Percentiles rank a stretch among this genome's conserved stretches.
phyloP scores from a whole-genome alignment of 2,888 invertebrate species.

The Prosopocoilus inquinatus region DNA sequence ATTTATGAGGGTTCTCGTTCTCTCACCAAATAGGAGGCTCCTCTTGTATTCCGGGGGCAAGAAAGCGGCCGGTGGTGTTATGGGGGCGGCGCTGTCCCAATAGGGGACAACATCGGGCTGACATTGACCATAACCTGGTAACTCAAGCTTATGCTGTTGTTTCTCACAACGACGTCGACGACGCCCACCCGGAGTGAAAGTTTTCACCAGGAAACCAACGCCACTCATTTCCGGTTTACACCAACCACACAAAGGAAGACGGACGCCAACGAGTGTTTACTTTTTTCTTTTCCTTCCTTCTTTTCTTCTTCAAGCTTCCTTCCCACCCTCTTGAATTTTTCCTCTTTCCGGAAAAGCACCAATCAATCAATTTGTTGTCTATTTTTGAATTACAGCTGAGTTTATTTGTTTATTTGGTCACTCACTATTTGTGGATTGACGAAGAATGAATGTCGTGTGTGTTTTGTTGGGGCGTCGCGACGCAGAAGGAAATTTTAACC shows the following conservation, averaged over 20 bases:
- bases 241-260: neutral
- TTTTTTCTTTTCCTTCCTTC: no score
- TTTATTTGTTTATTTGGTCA: no score
- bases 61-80: conserved; percentile 68
- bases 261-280: neutral
- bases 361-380: neutral
- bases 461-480: no score
- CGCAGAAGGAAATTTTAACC: no score
- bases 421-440: no score
- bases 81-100: conserved; percentile 62
- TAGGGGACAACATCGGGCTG: conserved; percentile 58
- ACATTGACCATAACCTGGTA: conserved; percentile 40
- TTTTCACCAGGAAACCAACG: conserved; percentile 63
- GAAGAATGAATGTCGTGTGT: no score
- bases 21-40: conserved; percentile 28
- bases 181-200: conserved; percentile 60
- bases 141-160: conserved; percentile 52
- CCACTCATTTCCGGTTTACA: conserved; percentile 53
- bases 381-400: no score
- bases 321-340: neutral
- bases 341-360: neutral
- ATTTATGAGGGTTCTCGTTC: conserved; percentile 8
- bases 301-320: no score
- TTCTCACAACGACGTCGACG: conserved; percentile 64
- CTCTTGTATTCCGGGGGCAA: conserved; percentile 60